Evolutionary conservation across 1,140 invertebrate genomes (phyloP).

Genomic region (Drosophila subobscura): DNA sequence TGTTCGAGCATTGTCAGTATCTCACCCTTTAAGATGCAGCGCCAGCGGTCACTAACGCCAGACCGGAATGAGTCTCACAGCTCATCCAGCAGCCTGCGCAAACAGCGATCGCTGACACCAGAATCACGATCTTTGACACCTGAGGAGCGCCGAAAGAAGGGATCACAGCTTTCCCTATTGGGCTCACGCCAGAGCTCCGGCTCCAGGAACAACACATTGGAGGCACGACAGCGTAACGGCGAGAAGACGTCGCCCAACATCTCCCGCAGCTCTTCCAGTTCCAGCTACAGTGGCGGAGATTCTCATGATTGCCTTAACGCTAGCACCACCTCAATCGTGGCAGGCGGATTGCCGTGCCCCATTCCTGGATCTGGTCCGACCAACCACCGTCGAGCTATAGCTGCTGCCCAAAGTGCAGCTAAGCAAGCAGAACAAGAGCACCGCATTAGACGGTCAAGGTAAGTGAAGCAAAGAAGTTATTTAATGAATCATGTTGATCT

Average conservation of each 20-base stretch:
- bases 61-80: constrained; percentile 81
- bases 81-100: constrained; percentile 74
- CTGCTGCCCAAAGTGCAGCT: constrained; percentile 35
- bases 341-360: not conserved
- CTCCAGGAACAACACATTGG: constrained; percentile 76
- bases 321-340: constrained; percentile 31
- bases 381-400: constrained; percentile 52
- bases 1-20: constrained; percentile 41
- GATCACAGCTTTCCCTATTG: constrained; percentile 73
- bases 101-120: constrained; percentile 81
- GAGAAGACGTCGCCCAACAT: constrained; percentile 72
- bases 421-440: constrained; percentile 76
- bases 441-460: constrained; percentile 80
- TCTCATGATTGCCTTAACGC: constrained; percentile 53
- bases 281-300: constrained; percentile 79
- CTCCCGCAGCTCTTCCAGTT: constrained; percentile 82
- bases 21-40: constrained; percentile 73
- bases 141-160: constrained; percentile 76
- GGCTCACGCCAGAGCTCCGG: constrained; percentile 75
- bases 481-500: not conserved
- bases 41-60: constrained; percentile 75
- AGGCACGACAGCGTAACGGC: constrained; percentile 63
- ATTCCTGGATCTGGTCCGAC: not conserved
- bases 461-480: constrained; percentile 13
- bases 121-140: constrained; percentile 79